Conservation (phyloP, 2,888 invertebrate genomes). For the Blera fallax region DNA sequence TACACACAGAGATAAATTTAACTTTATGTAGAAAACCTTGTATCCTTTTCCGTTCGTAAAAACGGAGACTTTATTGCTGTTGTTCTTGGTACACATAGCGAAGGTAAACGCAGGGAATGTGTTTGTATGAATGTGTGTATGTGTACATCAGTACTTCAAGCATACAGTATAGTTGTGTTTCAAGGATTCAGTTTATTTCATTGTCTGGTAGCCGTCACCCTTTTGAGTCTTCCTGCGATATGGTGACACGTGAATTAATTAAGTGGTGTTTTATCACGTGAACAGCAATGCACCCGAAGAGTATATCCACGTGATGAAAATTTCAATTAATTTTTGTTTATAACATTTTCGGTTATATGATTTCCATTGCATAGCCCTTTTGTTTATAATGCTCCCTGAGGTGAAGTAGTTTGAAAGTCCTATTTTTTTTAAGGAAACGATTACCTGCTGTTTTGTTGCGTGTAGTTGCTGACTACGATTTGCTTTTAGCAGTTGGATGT, state of each 20-base stretch:
- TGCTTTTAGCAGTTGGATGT: neutral
- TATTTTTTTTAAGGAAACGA: neutral
- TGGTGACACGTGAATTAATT: constrained; percentile 70
- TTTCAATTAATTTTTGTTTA: constrained; percentile 68
- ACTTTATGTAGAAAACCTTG: constrained; percentile 17
- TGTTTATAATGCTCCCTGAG: neutral
- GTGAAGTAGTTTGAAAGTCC: neutral
- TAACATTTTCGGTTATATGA: constrained; percentile 60
- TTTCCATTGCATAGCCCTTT: constrained; percentile 44
- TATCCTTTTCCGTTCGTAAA: constrained; percentile 33
- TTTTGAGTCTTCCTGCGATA: constrained; percentile 57
- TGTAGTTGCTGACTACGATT: neutral
- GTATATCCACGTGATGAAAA: constrained; percentile 56
- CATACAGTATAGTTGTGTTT: constrained; percentile 22
- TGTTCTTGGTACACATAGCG: neutral
- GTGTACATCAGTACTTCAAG: constrained; percentile 9
- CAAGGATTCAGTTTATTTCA: constrained; percentile 63
- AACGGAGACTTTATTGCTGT: constrained; percentile 9
- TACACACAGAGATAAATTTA: constrained; percentile 32
- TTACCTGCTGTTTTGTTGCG: neutral
- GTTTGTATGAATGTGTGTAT: neutral
- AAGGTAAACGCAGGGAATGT: neutral
- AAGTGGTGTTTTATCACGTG: constrained; percentile 68
- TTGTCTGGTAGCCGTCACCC: constrained; percentile 53
- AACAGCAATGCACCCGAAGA: constrained; percentile 55